Percentiles rank a stretch among this genome's conserved stretches.
These are phyloP conservation scores for Chelonia mydas DNA, from an alignment of 2,797 vertebrate genomes.

Conservation along the genomic window DNA sequence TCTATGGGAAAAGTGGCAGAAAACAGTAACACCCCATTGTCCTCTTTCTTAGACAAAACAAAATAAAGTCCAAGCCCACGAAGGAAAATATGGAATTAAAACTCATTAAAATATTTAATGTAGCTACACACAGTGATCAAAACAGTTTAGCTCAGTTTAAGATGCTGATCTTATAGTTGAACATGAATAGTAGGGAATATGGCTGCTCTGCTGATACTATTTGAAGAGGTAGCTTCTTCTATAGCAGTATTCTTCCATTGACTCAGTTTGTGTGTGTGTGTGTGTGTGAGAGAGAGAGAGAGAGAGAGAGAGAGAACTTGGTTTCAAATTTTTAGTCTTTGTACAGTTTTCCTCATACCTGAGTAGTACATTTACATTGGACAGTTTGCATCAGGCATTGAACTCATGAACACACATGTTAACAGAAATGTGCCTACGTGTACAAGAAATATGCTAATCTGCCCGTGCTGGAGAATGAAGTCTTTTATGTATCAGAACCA, in stretches of 20 bases:
- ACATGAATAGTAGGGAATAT: not conserved
- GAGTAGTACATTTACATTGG: not conserved
- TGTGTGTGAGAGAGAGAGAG: too few relatives aligned
- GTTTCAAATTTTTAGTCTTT: not conserved
- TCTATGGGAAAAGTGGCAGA: not conserved
- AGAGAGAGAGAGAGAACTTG: not conserved
- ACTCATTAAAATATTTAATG: not conserved
- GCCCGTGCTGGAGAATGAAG: not conserved
- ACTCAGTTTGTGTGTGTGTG: not conserved
- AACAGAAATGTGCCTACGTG: not conserved
- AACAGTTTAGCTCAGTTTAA: not conserved
- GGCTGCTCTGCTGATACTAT: not conserved
- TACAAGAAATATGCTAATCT: not conserved
- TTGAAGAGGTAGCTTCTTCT: not conserved
- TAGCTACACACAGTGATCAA: not conserved
- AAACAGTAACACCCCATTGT: not conserved
- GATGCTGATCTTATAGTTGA: not conserved
- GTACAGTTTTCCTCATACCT: not conserved
- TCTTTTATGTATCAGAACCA: not conserved
- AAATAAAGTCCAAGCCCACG: not conserved
- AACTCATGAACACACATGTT: not conserved
- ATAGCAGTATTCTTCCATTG: not conserved
- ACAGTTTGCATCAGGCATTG: not conserved
- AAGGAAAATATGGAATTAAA: not conserved
- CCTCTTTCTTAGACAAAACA: not conserved